Base-by-base conservation (phyloP, 2,797 vertebrate genomes). In the Coregonus ussuriensis region DNA sequence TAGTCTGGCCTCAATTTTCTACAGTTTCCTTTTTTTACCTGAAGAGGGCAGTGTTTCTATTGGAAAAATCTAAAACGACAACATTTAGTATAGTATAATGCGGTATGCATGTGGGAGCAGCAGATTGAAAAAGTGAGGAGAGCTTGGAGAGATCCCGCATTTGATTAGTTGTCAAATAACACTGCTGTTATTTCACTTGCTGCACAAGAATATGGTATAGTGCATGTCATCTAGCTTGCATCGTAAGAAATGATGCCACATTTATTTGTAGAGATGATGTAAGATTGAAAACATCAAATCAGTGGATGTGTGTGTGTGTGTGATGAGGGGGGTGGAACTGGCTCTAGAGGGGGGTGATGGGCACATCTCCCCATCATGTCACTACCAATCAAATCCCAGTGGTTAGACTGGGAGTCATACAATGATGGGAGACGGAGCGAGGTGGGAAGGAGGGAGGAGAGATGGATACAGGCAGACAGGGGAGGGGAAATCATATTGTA, bases 1-100 rank as follows among this genome's bases (percentile, higher is more conserved):
- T 71, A 70, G 37, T 71, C 13, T 71, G 1, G 65, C 76, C 4
- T 18, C 18, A 18, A 63, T 75, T 73, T 82, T 13, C 18, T 52
- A 56, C 25, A 33, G 31, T 6, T 7, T 25, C 0, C 29, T 18
- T 7, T 33, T 16, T 80, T 35, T 75, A 63, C 73, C 81, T 82
- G 78, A 79, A 75, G 75, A 86, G 78, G 79, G 80, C 71, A 82
- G 78, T 80, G 53, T 83, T 87, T 71, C 33, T 80, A 62, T 29
- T 71, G 4, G 66, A 53, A 76, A 74, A 74, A 52, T 63, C 21
- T 6, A 59, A 5, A 63, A 3, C 1, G 14, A 15, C 11, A 63
- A 25, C 7, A 16, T 52, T 18, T 25, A 62, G 21, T 4, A 63
- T 21, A 18, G 41, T 47, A 47, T 47, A 47, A 47, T 47, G 41